Base-by-base conservation (phyloP, 2,888 invertebrate species). In the Lasius fuliginosus region DNA sequence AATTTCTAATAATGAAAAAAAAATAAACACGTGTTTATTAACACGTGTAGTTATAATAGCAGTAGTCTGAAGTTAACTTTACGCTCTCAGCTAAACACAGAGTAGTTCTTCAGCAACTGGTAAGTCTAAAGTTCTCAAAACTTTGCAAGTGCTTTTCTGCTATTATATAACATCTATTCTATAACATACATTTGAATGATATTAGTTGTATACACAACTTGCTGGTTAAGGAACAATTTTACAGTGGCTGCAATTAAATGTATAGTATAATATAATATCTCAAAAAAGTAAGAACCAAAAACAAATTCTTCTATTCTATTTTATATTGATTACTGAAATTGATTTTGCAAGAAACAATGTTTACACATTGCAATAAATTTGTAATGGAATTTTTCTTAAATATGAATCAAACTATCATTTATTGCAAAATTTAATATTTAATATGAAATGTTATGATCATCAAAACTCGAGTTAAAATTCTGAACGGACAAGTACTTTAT, bases 21-120 rank as follows among this genome's bases (percentile, higher is more conserved):
- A 65, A 58, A 36, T 12, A 36, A 49, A 53, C 18, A 46, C 8
- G 15, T n/a, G 23, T 36, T 33, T 73, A 42, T 46, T 46, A 49
- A n/a, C 2, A n/a, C 36, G 36, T 15, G 3, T 6, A 71, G 23
- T 79, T 58, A 33, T 60, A 27, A 68, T 58, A 46, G 15, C 46
- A 27, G 5, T 73, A 79, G 58, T 15, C 60, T 33, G 18, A 79
- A 79, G 79, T 79, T 73, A 71, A 73, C 79, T 79, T 79, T 81
- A 49, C 1, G 42, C 73, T 81, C 46, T 73, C 36, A 49, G 36
- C 33, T 49, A 49, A 46, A 62, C 18, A 33, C 4, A 15, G 18
- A 71, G 18, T 46, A 33, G 60, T 81, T 73, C 79, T 81, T 73
- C 73, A 36, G 60, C 36, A 73, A 81, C n/a, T 60, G 60, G 33